These are phyloP conservation scores for Erinaceus europaeus DNA, from an alignment of 2,113 vertebrate genomes.

Conservation along the genomic window DNA sequence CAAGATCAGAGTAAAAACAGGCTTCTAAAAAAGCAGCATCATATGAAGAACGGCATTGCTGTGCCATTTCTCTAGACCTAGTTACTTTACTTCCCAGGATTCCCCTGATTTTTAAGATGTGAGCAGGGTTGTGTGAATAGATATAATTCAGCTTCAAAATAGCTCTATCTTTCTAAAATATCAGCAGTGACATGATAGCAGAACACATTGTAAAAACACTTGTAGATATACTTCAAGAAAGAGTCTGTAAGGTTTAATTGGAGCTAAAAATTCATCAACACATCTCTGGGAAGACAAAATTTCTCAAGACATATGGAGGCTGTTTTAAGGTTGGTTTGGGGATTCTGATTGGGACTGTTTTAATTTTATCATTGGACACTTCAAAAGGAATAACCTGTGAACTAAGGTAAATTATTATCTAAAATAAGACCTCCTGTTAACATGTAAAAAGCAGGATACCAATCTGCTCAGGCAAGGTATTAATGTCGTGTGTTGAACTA, in stretches of 20 bases:
- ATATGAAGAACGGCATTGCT: neutral
- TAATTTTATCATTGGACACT: constrained; percentile 66
- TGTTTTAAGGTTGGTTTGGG: constrained; percentile 78
- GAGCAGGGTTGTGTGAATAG: neutral
- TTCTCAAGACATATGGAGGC: constrained; percentile 76
- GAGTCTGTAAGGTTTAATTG: constrained; percentile 72
- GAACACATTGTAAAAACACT: neutral
- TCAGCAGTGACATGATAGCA: constrained; percentile 36
- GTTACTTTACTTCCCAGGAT: neutral
- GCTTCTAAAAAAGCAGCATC: neutral
- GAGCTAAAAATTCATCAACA: constrained; percentile 68
- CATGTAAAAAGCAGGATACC: neutral
- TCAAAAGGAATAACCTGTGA: constrained; percentile 55
- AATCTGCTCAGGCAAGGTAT: neutral
- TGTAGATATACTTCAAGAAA: constrained; percentile 63
- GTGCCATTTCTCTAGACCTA: neutral
- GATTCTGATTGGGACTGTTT: constrained; percentile 55
- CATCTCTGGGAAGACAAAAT: constrained; percentile 67
- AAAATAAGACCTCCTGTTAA: constrained; percentile 50
- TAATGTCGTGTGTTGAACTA: neutral
- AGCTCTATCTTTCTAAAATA: neutral
- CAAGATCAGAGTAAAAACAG: neutral
- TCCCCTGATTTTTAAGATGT: neutral
- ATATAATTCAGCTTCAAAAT: neutral
- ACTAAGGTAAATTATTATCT: constrained; percentile 51